Evolutionary conservation across 2,888 invertebrate species (phyloP), one percentile per base, ranked within the genome.

Genomic region (Schizaphis graminum): DNA sequence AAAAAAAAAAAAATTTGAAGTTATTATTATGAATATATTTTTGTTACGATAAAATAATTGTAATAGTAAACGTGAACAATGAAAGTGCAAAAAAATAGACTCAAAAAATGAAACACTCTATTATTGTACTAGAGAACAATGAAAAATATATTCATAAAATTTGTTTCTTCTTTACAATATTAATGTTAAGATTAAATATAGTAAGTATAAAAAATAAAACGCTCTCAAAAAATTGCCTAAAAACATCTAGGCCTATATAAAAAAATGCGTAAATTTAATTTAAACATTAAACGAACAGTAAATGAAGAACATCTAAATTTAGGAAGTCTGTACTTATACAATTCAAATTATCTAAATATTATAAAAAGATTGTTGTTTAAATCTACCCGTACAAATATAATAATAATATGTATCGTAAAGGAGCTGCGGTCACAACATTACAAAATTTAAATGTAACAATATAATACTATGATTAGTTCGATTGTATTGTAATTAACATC

Each of bases 41-140:
- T 86, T 91, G 41, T 92, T 85, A 92, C 57, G 61, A 92, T 87
- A 92, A 92, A 92, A 92, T 87, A 87, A 92, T 92, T 86, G 35
- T 92, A 92, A 88, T 94, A 94, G 85, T 85, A 94, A 94, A 94
- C 84, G 91, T 94, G 94, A 94, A 94, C 90, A 90, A 94, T 94
- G 61, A 91, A 91, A 91, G 94, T 94, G 94, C 94, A 94, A 94
- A 94, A 92, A 94, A 94, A 94, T 94, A 94, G 94, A 94, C 94
- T 94, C 94, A 85, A 91, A 94, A 94, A 91, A 94, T 77, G 94
- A 94, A 93, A 94, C 86, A 67, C 94, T 44, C 91, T 92, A 92
- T 92, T 89, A 89, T 89, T 67, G 24, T 92, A 92, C 88, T 41
- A 89, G 44, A 92, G 86, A 89, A 92, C 92, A 77, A 92, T 92